Base-by-base conservation (phyloP, 1,140 invertebrate genomes). In the Zaprionus gabonicus region DNA sequence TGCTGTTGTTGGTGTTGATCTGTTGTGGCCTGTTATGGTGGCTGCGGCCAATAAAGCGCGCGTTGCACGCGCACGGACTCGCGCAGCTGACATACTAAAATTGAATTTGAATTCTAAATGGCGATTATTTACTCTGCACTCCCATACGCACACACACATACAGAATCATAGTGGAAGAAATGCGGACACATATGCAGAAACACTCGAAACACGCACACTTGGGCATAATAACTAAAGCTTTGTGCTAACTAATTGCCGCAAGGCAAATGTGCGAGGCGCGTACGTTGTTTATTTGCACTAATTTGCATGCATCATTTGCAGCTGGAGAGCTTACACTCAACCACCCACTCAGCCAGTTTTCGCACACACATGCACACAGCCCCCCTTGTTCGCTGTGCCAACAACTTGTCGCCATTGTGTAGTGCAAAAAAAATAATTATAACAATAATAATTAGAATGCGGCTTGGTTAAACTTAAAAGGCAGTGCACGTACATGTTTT, bases 251-350 rank as follows among this genome's bases (percentile, higher is more conserved):
- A 88, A 88, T 88, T 87, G 84, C 84, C 81, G 60, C 66, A 76
- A 83, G 81, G 81, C 81, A 57, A 80, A 76, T 70, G 65, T 55
- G 57, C 46, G 65, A 60, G 38, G 65, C 41, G 66, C 65, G 62
- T 49, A 28, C 56, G 62, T 55, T 72, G 68, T 76, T 78, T 87
- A 81, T 78, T 88, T 87, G 71, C 81, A 83, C 78, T 88, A 83
- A 87, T 86, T 86, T 87, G 83, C 76, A 86, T 87, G 71, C 78
- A 79, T 88, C 81, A 83, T 83, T 83, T 87, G 76, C 80, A 87
- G 67, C 67, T 80, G 25, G 57, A 65, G 49, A 64, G 56, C 51
- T 63, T 49, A 41, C 51, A 36, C 25, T 51, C 64, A 63, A 46
- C 60, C 66, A 28, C 81, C 57, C 57, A 67, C 56, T 46, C 51